A percentile compares a stretch with the other conserved stretches of the same genome.
These are phyloP conservation scores for Trichechus manatus DNA, from an alignment of 2,113 vertebrate species.

Conservation along the genomic window DNA sequence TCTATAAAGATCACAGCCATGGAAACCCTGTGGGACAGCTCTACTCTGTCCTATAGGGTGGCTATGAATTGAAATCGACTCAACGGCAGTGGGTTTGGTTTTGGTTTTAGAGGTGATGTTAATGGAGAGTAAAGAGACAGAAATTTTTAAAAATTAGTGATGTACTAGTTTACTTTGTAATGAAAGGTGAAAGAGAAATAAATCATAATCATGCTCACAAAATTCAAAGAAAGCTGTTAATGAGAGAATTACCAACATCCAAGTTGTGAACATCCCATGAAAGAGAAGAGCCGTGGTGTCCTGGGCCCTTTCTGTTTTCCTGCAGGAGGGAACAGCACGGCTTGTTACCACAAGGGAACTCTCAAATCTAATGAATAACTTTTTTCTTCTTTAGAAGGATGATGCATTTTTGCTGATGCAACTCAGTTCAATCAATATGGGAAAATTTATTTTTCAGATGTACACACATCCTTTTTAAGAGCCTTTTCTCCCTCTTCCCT, in stretches of 20 bases:
- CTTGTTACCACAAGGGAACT: background rate
- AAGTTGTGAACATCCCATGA: background rate
- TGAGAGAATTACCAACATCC: background rate
- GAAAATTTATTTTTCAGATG: background rate
- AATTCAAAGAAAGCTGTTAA: background rate
- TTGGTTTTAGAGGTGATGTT: background rate
- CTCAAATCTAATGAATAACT: background rate
- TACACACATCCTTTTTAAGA: background rate
- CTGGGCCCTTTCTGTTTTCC: background rate
- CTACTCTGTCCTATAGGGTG: background rate
- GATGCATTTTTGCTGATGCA: background rate
- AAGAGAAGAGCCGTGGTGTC: rapidly evolving
- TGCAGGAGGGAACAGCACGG: rapidly evolving
- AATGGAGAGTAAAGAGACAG: background rate
- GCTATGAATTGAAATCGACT: no score
- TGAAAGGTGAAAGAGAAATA: background rate
- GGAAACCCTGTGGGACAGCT: background rate
- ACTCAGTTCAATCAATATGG: background rate
- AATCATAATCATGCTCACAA: background rate
- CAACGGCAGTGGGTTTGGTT: no score
- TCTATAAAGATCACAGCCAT: background rate
- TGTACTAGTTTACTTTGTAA: background rate
- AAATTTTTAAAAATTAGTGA: background rate
- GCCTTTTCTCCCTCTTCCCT: background rate
- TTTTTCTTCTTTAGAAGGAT: background rate